Evolutionary conservation across 2,113 vertebrate genomes (phyloP), one percentile per base, ranked within the genome.

Genomic region (Semicossyphus pulcher): DNA sequence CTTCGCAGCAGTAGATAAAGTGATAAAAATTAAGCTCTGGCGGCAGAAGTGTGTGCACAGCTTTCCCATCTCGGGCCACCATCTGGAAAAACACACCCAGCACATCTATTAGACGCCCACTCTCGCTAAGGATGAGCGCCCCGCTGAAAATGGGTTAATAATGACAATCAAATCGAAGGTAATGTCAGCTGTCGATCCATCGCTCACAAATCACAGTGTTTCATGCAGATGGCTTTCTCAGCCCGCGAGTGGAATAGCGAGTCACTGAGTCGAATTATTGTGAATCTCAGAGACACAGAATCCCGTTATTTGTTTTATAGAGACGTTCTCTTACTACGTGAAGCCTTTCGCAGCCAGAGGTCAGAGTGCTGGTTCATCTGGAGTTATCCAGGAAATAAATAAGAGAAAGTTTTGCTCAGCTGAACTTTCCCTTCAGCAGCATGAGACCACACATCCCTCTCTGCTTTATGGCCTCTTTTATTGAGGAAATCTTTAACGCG

Each of bases 1-100:
- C 23, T 58, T 66, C 11, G 5, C 57, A 44, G 53, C 56, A 7
- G 21, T 26, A 58, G 47, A 75, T 70, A 49, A 78, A 85, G 64
- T 56, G 57, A 82, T 75, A 58, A 61, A 74, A 80, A 65, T 70
- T 48, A 25, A 78, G 57, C 47, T 73, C 52, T 15, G 51, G 54
- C 41, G 70, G 59, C 60, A 68, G 78, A 62, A 73, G 60, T 7
- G 10, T 7, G 10, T 32, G 57, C 76, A 65, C 74, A 75, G 81
- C 76, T 80, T 73, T 63, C 41, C 66, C 7, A 7, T 76, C 59
- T 68, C 44, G n/a, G 14, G 80, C 76, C 76, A 65, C 81, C 81
- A 85, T 88, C 83, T 86, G 86, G 81, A 78, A 72, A n/a, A 83
- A 72, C 54, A 66, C 77, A 49, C 56, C 76, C 73, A 53, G 63